Evolutionary conservation across 2,797 vertebrate species (phyloP).

Genomic region (Emydoidea blandingii): DNA sequence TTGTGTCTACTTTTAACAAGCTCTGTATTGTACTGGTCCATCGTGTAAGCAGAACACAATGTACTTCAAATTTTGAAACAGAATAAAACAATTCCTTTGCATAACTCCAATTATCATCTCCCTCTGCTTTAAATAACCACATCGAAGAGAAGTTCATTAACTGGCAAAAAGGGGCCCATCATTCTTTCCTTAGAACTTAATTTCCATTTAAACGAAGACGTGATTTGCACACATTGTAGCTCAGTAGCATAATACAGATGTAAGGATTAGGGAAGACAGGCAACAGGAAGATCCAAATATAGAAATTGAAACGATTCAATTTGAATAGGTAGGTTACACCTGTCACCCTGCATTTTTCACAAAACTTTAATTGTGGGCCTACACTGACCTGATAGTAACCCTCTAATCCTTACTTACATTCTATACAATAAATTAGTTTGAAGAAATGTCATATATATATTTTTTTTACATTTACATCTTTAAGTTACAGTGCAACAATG

Average conservation of each 20-base stretch:
- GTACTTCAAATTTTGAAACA: neutral
- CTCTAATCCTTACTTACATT: slow-evolving; percentile 29
- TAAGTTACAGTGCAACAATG: neutral
- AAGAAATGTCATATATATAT: neutral
- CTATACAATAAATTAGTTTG: neutral
- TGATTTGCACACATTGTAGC: neutral
- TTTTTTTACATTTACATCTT: neutral
- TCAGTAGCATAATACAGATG: neutral
- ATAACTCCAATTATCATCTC: neutral
- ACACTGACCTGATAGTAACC: neutral
- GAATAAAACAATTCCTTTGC: neutral
- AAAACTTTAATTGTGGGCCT: slow-evolving; percentile 13
- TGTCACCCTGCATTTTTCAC: neutral
- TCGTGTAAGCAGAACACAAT: neutral
- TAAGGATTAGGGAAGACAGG: neutral
- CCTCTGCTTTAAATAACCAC: neutral
- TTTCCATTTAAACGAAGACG: neutral
- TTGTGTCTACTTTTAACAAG: neutral
- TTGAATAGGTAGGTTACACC: neutral
- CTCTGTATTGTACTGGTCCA: neutral
- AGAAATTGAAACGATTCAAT: neutral
- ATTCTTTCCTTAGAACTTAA: neutral
- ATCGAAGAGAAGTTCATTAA: neutral
- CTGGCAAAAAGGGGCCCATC: neutral
- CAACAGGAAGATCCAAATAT: neutral